A percentile compares a stretch with the other conserved stretches of the same genome.
Evolutionary conservation across 2,113 vertebrate species (phyloP).

Genomic region (Rhineura floridana): DNA sequence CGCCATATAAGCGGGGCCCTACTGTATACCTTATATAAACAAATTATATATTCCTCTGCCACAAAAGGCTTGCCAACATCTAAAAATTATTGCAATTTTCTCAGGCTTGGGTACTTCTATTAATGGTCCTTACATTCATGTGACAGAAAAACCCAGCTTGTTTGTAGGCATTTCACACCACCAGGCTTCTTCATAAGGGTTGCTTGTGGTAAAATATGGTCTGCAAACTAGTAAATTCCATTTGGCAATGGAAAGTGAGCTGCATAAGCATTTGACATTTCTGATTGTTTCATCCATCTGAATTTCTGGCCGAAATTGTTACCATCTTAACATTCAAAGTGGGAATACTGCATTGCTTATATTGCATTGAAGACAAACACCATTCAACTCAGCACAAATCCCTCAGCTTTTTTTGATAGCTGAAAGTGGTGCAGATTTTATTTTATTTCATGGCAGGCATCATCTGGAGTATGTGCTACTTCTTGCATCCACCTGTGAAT

Average conservation of each 20-base stretch:
- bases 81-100: background rate
- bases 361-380: conserved; percentile 52
- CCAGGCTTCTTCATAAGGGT: background rate
- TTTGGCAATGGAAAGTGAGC: background rate
- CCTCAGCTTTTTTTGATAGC: conserved; percentile 35
- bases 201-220: background rate
- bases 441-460: background rate
- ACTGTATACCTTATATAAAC: no score
- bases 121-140: background rate
- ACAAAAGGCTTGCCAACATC: background rate
- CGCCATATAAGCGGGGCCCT: no score
- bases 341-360: conserved; percentile 39
- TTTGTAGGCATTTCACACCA: background rate
- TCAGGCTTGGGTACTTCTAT: background rate
- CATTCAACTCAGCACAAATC: conserved; percentile 53
- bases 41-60: no score
- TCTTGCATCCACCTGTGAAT: conserved; percentile 1
- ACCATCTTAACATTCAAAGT: background rate
- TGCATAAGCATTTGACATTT: background rate
- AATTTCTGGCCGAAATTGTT: background rate
- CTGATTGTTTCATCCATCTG: background rate
- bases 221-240: background rate
- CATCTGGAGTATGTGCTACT: background rate
- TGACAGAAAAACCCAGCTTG: background rate
- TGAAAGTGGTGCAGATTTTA: conserved; percentile 22